Evolutionary conservation across 92 coral and sea anemone genomes (phyloP), one percentile per base, ranked within the genome.

Genomic region (Zoanthus sansibaricus): DNA sequence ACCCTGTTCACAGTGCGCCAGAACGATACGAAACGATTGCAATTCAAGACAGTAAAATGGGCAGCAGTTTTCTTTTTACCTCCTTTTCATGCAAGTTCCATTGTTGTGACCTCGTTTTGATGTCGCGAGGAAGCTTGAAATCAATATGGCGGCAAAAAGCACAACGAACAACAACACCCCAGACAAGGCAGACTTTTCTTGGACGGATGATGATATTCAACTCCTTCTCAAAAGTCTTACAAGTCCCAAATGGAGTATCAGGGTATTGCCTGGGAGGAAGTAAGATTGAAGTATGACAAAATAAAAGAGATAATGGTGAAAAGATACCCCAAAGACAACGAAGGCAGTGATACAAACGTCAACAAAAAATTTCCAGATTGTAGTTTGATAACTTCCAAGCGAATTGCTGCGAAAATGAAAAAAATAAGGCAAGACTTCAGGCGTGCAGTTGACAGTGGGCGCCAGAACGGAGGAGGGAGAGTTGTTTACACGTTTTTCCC

Each of bases 161-260:
- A 68, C 72, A 68, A 68, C 72, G 72, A 31, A 68, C 45, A 68
- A 68, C 72, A 68, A 68, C 72, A 68, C 72, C 72, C 72, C 72
- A 18, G 72, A 68, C 72, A 68, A 68, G 72, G 44, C 0, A 68
- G 88, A 84, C 58, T 84, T 89, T 89, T 62, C 83, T 31, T 89
- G 92, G 86, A 78, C 83, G 80, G 89, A 89, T 56, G 92, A 89
- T 72, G 92, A 89, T 64, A 42, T 89, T 52, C 75, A 84, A 45
- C 72, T 89, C 69, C 89, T 78, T 77, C 86, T 82, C 66, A 64
- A 66, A 69, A 82, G 73, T 37, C 54, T 45, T 84, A 69, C 70
- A 84, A 84, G 82, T 77, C 89, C 71, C 55, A 67, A 76, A 33
- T 77, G 58, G 89, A 78, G 73, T 78, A 78, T 62, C 75, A 71